Conservation (phyloP, 2,797 vertebrate genomes). For the Poecilia picta region DNA sequence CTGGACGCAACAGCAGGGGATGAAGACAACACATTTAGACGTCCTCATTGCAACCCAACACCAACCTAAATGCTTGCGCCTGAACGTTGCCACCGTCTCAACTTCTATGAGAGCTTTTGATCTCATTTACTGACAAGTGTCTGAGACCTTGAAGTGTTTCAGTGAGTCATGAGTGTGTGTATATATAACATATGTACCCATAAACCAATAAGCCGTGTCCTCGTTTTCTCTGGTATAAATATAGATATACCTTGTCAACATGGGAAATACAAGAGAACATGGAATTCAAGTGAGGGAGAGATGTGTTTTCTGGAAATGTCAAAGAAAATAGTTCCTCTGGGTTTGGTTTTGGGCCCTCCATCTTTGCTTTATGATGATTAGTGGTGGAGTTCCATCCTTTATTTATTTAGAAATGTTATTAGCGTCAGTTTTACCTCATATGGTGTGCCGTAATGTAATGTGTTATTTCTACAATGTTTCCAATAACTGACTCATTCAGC, state of each 20-base stretch:
- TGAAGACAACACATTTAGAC: conserved; percentile 50
- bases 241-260: neutral
- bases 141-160: neutral
- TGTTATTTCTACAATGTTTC: too few relatives aligned
- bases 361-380: too few relatives aligned
- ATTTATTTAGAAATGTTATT: neutral
- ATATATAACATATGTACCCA: neutral
- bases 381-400: neutral
- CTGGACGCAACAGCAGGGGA: conserved; percentile 42
- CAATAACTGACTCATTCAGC: too few relatives aligned
- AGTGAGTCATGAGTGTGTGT: neutral
- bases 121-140: neutral
- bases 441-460: too few relatives aligned
- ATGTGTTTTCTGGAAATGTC: neutral
- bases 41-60: conserved; percentile 50
- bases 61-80: conserved; percentile 20
- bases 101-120: neutral
- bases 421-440: too few relatives aligned
- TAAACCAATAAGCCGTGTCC: neutral
- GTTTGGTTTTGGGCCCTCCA: neutral
- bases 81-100: neutral
- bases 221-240: neutral
- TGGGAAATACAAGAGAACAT: neutral
- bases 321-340: neutral
- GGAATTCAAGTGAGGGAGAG: neutral